A percentile compares a stretch with the other conserved stretches of the same genome.
These are phyloP conservation scores for Pristionchus arcanus DNA, from an alignment of 2,888 invertebrate genomes.

Conservation along the genomic window DNA sequence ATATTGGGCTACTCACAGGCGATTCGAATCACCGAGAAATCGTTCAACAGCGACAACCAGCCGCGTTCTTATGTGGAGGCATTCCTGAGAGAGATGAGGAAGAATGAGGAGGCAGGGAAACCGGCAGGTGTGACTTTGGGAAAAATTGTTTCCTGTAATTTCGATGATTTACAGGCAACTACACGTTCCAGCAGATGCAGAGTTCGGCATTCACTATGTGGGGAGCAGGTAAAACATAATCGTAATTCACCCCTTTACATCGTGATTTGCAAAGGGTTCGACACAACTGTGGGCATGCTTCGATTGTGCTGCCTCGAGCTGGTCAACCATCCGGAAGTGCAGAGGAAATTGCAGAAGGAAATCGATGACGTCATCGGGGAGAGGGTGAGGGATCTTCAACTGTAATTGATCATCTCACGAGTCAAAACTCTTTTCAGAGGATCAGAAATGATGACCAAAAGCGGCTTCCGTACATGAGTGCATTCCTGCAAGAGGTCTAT, in stretches of 20 bases:
- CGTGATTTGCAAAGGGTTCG: background rate
- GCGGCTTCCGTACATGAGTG: background rate
- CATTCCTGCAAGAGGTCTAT: slow-evolving; percentile 24
- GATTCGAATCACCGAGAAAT: background rate
- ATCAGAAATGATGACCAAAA: slow-evolving; percentile 30
- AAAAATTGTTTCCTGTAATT: too few relatives aligned
- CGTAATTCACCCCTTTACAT: background rate
- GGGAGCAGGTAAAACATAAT: background rate
- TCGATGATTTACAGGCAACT: background rate
- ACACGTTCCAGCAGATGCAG: background rate
- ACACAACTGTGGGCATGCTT: slow-evolving; percentile 4
- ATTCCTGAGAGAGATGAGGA: background rate
- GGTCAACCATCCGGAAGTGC: background rate
- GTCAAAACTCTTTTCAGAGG: background rate
- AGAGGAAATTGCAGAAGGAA: background rate
- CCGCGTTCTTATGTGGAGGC: background rate
- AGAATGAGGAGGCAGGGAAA: background rate
- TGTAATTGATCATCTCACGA: background rate
- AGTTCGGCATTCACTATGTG: background rate
- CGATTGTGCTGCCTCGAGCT: background rate
- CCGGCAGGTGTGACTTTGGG: background rate
- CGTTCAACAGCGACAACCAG: background rate
- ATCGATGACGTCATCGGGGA: slow-evolving; percentile 28
- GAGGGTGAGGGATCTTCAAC: background rate
- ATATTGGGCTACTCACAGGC: background rate